Evolutionary conservation across 2,797 vertebrate genomes (phyloP), one percentile per base, ranked within the genome.

Genomic region (Schizopygopsis pylzovi): DNA sequence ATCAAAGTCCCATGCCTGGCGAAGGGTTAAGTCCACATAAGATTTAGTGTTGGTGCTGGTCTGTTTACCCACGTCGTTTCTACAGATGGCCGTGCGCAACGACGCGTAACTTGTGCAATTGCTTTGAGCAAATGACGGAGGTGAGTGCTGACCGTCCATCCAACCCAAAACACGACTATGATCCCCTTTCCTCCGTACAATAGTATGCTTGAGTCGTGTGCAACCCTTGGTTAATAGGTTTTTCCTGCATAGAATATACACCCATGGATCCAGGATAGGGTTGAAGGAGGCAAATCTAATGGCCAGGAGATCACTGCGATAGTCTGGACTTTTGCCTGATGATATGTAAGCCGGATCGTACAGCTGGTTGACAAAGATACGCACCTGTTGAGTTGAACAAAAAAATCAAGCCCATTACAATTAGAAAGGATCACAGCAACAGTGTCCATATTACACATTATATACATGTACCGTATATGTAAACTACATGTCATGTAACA

Each of bases 261-360:
- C 95, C 96, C 96, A 96, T 3, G 95, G 96, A 90, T 96, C 95
- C 45, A 96, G 79, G 28, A 96, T 96, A 20, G 95, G 95, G 90
- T 96, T 96, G 85, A 96, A 96, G 0, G 96, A 95, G n/a, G 96
- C 96, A 63, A 96, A 96, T 77, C 96, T 95, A 87, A 96, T 96
- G 1, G 95, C 96, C 82, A 95, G 3, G 41, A 96, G 81, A 89
- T 96, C 96, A 79, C 94, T 93, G 5, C 90, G 68, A 81, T 94
- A 93, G 84, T 96, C 94, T 0, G 93, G 94, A 41, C 88, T 90
- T 28, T 90, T 91, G 1, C 95, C 95, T 0, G 93, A 93, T 22
- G 93, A 94, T 9, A 95, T 92, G 15, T 93, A 91, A 1, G 92
- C 87, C 12, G 95, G 94, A n/a, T 90, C 96, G 5, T 94, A 93